phyloP scores from a whole-genome alignment of 2,888 invertebrate species.

The Volucella inflata region DNA sequence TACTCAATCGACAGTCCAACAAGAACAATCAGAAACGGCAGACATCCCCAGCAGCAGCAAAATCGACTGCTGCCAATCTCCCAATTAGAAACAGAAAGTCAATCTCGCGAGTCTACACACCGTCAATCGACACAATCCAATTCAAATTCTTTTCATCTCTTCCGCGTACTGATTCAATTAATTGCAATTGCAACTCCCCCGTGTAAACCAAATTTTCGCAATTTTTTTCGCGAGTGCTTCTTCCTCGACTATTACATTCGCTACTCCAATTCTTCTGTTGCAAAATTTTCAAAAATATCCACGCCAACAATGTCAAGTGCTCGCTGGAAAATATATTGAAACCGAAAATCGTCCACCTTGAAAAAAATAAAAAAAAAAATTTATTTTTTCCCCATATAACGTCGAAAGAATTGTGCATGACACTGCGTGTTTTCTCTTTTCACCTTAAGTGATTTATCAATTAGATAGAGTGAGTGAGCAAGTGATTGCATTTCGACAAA shows the following conservation, averaged over 20 bases:
- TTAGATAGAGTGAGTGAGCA: constrained; percentile 49
- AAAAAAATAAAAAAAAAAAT: constrained; percentile 49
- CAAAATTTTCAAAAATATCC: constrained; percentile 4
- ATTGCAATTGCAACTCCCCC: constrained; percentile 27
- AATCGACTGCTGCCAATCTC: constrained; percentile 33
- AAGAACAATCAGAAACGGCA: constrained; percentile 45
- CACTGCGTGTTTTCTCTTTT: constrained; percentile 49
- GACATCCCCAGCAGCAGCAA: not conserved
- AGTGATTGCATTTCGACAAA: constrained; percentile 42
- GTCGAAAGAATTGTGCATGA: constrained; percentile 28
- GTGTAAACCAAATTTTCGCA: not conserved
- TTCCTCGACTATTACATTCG: not conserved
- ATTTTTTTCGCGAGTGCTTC: constrained; percentile 18
- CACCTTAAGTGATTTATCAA: constrained; percentile 2
- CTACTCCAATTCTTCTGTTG: not conserved
- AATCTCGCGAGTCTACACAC: constrained; percentile 51
- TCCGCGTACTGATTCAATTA: constrained; percentile 40
- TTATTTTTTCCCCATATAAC: constrained; percentile 35
- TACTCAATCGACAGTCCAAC: constrained; percentile 11
- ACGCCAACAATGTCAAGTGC: constrained; percentile 58
- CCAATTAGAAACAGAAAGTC: constrained; percentile 62
- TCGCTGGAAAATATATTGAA: constrained; percentile 50
- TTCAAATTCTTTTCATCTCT: constrained; percentile 26
- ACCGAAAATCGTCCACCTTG: constrained; percentile 63
- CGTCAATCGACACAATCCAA: too few relatives aligned